Evolutionary conservation across 2,797 vertebrate species (phyloP), one percentile per base, ranked within the genome.

Genomic region (Dromococcyx pavoninus): DNA sequence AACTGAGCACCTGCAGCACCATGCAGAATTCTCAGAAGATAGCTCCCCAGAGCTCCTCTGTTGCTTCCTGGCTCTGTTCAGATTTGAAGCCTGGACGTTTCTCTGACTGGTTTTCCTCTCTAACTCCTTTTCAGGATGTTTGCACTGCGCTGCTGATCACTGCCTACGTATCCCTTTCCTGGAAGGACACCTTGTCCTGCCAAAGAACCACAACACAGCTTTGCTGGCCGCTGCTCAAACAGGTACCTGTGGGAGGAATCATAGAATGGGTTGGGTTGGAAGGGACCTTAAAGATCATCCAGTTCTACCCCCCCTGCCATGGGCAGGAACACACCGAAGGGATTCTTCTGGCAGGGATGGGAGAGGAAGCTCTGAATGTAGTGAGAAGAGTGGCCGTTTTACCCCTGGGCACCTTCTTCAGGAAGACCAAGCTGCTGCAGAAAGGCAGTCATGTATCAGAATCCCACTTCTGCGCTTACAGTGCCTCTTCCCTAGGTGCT

Each of bases 181-280:
- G 99, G 99, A 99, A 98, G 89, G 99, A 99, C 96, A 98, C 99
- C 28, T 96, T 98, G 3, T 99, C 99, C 93, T 99, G 99, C 97
- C 99, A 99, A 94, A 98, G 98, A 91, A 98, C 98, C 1, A 99
- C 99, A 62, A 98, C 98, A 8, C 97, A 99, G 91, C 98, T 99
- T 90, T 99, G 99, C 97, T 99, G 99, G 99, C 98, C 98, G 2
- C 98, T 99, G 37, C 98, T 99, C 83, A 99, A 98, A 94, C 99
- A 99, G 98, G 99, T 99, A 97, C 75, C 35, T 80, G 43, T 39
- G n/a, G 32, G 46, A 50, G 43, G 62, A 80, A 41, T 41, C 39
- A 14, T 41, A 14, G 39, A 41, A 41, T 41, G 39, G 41, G 41
- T 41, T 41, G 39, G 39, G 39, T 10, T 14, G 39, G 39, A 41